A percentile compares a stretch with the other conserved stretches of the same genome.
These are phyloP conservation scores for Tetanocera ferruginea DNA, from an alignment of 2,888 invertebrate genomes.

Conservation along the genomic window DNA sequence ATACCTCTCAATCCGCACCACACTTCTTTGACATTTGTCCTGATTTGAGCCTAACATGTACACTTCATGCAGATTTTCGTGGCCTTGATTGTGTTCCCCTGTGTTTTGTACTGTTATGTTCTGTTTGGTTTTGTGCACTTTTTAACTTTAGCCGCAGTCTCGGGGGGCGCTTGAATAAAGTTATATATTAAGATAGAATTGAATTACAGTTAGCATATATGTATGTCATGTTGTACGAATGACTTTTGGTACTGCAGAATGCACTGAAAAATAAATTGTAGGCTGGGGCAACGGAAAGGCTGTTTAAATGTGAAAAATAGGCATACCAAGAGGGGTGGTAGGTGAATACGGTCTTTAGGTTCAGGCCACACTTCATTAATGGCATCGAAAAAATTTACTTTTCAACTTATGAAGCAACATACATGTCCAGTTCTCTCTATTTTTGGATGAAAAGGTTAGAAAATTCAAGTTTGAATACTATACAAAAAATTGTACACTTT, in stretches of 20 bases:
- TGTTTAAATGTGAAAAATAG: too few relatives aligned
- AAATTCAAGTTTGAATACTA: too few relatives aligned
- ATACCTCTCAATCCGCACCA: neutral
- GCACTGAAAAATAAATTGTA: too few relatives aligned
- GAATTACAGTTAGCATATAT: neutral
- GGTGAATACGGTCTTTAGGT: too few relatives aligned
- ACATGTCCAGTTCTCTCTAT: too few relatives aligned
- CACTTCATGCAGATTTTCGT: conserved; percentile 18
- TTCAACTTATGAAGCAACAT: too few relatives aligned
- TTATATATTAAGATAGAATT: neutral
- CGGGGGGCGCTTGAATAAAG: neutral
- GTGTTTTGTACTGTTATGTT: neutral
- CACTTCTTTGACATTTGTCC: neutral
- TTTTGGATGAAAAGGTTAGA: too few relatives aligned
- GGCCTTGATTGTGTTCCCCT: neutral
- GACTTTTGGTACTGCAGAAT: neutral
- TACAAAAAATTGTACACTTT: too few relatives aligned
- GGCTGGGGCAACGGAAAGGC: too few relatives aligned
- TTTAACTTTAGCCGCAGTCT: neutral
- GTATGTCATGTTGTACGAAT: neutral
- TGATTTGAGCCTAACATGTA: neutral
- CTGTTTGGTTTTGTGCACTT: neutral
- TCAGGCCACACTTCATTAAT: too few relatives aligned
- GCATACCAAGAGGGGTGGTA: too few relatives aligned
- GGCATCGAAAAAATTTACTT: too few relatives aligned